A percentile compares a stretch with the other conserved stretches of the same genome.
These are phyloP conservation scores for Nomada flava DNA, from an alignment of 2,888 invertebrate species.

Conservation along the genomic window DNA sequence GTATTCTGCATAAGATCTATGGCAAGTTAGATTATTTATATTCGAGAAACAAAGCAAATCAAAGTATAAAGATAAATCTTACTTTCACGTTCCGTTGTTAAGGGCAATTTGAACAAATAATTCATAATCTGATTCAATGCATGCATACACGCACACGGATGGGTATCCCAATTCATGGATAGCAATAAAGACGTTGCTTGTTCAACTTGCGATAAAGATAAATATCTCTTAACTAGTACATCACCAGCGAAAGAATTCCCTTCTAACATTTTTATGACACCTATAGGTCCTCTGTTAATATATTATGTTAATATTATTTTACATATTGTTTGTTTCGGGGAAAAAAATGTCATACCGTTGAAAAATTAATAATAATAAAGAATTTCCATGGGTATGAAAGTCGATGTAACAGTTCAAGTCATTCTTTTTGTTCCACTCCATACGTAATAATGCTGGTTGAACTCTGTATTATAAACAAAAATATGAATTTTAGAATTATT, in stretches of 20 bases:
- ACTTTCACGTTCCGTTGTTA: constrained; percentile 87
- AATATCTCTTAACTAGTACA: constrained; percentile 87
- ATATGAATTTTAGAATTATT: constrained; percentile 4
- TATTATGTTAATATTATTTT: constrained; percentile 28
- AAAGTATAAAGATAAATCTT: constrained; percentile 51
- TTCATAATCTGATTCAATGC: constrained; percentile 91
- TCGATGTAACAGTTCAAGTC: constrained; percentile 83
- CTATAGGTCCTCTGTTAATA: constrained; percentile 86
- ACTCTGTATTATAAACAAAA: constrained; percentile 77
- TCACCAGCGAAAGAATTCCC: constrained; percentile 86
- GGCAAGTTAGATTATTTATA: constrained; percentile 29
- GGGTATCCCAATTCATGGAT: constrained; percentile 92
- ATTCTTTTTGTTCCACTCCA: constrained; percentile 87
- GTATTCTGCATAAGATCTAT: constrained; percentile 88
- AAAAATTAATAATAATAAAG: constrained; percentile 86
- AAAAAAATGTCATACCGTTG: constrained; percentile 84
- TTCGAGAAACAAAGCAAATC: not conserved
- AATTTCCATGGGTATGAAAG: constrained; percentile 85
- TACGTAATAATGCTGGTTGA: constrained; percentile 86
- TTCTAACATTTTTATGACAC: constrained; percentile 85
- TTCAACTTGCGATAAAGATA: constrained; percentile 87
- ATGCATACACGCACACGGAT: constrained; percentile 90
- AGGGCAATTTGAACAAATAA: constrained; percentile 86
- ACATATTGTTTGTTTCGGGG: not conserved
- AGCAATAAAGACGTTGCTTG: constrained; percentile 88